Evolutionary conservation across 2,888 invertebrate species (phyloP).

Genomic region (Cantharis nigra): DNA sequence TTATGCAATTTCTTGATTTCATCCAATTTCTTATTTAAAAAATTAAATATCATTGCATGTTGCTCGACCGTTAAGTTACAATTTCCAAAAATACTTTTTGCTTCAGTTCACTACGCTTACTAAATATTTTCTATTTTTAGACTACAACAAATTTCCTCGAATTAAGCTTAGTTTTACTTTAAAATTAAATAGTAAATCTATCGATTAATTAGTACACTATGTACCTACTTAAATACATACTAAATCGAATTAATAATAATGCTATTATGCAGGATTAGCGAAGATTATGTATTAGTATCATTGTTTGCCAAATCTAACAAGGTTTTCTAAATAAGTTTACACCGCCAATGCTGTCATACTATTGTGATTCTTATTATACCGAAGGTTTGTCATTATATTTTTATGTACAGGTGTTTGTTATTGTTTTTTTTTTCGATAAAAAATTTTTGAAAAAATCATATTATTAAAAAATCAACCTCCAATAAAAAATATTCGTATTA

Average conservation of each 20-base stretch:
- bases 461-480: not conserved
- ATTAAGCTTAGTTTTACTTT: constrained; percentile 30
- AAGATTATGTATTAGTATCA: not conserved
- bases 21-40: constrained; percentile 9
- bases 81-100: constrained; percentile 33
- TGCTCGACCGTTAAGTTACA: constrained; percentile 16
- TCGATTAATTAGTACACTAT: not conserved
- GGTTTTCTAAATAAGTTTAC: not conserved
- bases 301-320: not conserved
- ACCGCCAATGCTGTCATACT: not conserved
- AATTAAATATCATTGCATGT: constrained; percentile 15
- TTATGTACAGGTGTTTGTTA: not conserved
- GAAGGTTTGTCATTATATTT: not conserved
- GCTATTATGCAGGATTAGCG: not conserved
- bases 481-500: not conserved
- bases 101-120: constrained; percentile 29
- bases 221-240: not conserved
- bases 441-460: too few relatives aligned
- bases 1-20: constrained; percentile 12
- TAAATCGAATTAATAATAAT: not conserved
- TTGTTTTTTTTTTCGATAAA: not conserved
- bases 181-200: constrained; percentile 25
- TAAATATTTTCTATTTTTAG: constrained; percentile 31
- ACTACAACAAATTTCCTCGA: constrained; percentile 29
- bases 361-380: not conserved